Conservation (phyloP, 2,113 vertebrate genomes). For the Macheiramphus alcinus region DNA sequence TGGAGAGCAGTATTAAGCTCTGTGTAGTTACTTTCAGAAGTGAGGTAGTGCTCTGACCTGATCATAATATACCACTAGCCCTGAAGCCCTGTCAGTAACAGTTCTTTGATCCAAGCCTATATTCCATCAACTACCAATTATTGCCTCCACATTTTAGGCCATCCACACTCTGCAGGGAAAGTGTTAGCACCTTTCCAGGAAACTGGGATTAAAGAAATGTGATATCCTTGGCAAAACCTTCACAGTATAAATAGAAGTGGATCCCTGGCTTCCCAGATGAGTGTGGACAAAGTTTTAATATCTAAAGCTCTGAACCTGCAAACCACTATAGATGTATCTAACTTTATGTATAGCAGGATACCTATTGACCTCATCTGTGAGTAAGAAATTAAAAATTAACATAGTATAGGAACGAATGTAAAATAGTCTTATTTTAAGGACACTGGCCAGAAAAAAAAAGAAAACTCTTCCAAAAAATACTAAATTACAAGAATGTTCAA, state of each 20-base stretch:
- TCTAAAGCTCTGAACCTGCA: background rate
- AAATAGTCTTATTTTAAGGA: background rate
- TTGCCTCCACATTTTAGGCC: background rate
- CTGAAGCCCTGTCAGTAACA: background rate
- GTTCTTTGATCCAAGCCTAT: background rate
- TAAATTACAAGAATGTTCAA: background rate
- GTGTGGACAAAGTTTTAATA: background rate
- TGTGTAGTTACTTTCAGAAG: background rate
- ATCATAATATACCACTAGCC: background rate
- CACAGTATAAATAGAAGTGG: slow-evolving; percentile 22
- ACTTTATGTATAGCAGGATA: background rate
- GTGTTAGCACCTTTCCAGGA: slow-evolving; percentile 29
- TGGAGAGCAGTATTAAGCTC: background rate
- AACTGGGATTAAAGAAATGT: slow-evolving; percentile 24
- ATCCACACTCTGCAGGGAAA: background rate
- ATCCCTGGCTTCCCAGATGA: background rate
- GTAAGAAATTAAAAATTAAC: background rate
- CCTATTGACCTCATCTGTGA: background rate
- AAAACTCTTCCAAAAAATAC: background rate
- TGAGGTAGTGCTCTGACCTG: background rate
- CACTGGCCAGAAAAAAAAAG: background rate
- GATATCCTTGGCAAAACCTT: slow-evolving; percentile 18
- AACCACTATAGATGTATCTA: background rate
- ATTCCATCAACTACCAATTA: background rate
- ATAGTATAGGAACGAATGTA: background rate